phyloP scores from a whole-genome alignment of 2,113 vertebrate species.

The Rhineura floridana region DNA sequence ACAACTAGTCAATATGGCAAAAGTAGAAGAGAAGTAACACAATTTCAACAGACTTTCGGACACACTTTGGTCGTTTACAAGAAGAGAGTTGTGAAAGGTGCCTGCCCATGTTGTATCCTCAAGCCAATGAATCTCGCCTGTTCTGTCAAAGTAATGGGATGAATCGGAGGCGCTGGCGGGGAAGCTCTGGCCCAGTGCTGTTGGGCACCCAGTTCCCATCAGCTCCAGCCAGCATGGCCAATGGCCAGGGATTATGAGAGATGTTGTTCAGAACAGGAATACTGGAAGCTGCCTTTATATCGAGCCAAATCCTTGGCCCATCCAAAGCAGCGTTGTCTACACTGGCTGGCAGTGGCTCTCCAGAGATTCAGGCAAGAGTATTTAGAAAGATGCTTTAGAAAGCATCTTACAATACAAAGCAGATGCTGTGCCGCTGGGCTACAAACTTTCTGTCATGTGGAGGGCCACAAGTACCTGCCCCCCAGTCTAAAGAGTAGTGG shows the following conservation, averaged over 20 bases:
- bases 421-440: neutral
- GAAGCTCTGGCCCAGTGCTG: neutral
- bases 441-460: neutral
- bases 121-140: neutral
- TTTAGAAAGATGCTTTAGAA: too few relatives aligned
- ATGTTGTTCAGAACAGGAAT: too few relatives aligned
- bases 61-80: neutral
- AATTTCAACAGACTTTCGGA: too few relatives aligned
- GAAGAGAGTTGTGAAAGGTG: neutral
- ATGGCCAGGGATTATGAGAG: neutral
- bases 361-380: too few relatives aligned
- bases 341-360: too few relatives aligned
- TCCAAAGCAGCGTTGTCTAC: too few relatives aligned
- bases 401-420: too few relatives aligned
- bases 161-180: neutral
- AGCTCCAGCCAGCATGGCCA: neutral
- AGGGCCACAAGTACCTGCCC: neutral
- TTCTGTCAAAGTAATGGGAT: neutral
- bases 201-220: neutral
- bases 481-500: too few relatives aligned
- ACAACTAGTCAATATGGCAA: too few relatives aligned
- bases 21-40: too few relatives aligned
- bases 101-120: neutral
- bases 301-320: too few relatives aligned
- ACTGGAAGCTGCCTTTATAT: too few relatives aligned